Evolutionary conservation across 2,797 vertebrate genomes (phyloP).

Genomic region (Tachyglossus aculeatus): DNA sequence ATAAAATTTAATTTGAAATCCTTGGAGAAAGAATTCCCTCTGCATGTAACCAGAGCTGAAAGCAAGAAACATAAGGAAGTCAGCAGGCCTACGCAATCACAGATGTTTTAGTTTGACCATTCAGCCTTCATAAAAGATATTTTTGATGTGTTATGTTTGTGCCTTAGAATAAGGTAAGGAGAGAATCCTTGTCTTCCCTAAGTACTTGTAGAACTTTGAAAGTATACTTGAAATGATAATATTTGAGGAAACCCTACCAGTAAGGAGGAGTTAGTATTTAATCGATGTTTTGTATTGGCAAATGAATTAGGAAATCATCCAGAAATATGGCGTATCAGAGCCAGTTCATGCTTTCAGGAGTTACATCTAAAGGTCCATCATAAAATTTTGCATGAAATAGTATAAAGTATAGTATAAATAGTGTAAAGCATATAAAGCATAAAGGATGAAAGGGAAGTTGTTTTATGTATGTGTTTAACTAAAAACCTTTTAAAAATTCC

Average conservation of each 20-base stretch:
- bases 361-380: not conserved
- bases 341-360: constrained; percentile 32
- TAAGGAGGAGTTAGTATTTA: not conserved
- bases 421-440: constrained; percentile 24
- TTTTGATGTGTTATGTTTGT: not conserved
- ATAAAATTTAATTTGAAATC: constrained; percentile 33
- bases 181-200: not conserved
- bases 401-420: constrained; percentile 19
- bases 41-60: constrained; percentile 31
- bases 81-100: not conserved
- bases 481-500: constrained; percentile 7
- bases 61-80: constrained; percentile 31
- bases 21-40: constrained; percentile 25
- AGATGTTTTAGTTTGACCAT: not conserved
- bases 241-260: not conserved
- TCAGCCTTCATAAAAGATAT: constrained; percentile 2
- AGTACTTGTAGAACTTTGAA: not conserved
- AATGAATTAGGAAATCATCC: constrained; percentile 3
- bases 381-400: not conserved
- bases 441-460: constrained; percentile 25
- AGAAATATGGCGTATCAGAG: constrained; percentile 15
- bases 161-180: not conserved
- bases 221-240: constrained; percentile 13
- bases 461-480: constrained; percentile 27
- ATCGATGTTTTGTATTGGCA: not conserved